Evolutionary conservation across 2,888 invertebrate genomes (phyloP).

Genomic region (Hermaeophaga mercurialis): DNA sequence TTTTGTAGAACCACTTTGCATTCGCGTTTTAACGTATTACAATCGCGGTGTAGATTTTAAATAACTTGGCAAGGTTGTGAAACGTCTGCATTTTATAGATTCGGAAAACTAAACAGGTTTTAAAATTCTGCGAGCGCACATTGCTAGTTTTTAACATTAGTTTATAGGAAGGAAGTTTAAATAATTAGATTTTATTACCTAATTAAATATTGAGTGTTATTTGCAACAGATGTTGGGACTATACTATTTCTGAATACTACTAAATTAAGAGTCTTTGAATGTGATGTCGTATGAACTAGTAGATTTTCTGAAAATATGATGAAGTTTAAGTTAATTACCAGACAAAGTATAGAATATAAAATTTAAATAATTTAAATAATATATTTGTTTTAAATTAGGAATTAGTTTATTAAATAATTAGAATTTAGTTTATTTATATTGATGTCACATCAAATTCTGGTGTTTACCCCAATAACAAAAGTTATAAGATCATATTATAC

Average conservation of each 20-base stretch:
- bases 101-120: constrained; percentile 16
- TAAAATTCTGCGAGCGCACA: constrained; percentile 9
- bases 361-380: too few species aligned
- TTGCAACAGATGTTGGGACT: background rate
- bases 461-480: too few species aligned
- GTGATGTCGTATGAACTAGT: too few species aligned
- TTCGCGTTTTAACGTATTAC: background rate
- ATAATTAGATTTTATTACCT: constrained; percentile 4
- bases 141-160: constrained; percentile 15
- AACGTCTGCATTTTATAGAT: constrained; percentile 16
- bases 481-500: too few species aligned
- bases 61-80: background rate
- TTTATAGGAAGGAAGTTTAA: constrained; percentile 10
- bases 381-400: too few species aligned
- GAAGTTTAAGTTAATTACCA: too few species aligned
- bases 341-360: too few species aligned
- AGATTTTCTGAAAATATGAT: too few species aligned
- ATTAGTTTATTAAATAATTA: too few species aligned
- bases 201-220: constrained; percentile 5
- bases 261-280: constrained; percentile 3
- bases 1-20: constrained; percentile 2
- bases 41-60: background rate
- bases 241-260: background rate
- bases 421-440: too few species aligned
- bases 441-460: too few species aligned